Percentiles rank a stretch among this genome's conserved stretches.
Evolutionary conservation across 2,888 invertebrate species (phyloP).

Genomic region (Fragum fragum): DNA sequence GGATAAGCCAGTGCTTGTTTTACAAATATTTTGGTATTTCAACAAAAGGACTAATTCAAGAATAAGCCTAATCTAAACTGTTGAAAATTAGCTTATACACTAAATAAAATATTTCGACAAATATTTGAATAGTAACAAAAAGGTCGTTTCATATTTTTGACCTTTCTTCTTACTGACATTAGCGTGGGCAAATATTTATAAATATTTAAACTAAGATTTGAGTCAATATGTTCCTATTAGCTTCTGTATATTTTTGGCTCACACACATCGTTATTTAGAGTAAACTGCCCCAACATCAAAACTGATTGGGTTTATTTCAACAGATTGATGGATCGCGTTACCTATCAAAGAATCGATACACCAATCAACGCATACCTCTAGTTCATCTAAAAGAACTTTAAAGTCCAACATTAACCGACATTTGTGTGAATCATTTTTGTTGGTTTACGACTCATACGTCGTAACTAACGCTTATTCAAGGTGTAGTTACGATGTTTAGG

Average conservation of each 20-base stretch:
- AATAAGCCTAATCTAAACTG: neutral
- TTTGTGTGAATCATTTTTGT: too few species aligned
- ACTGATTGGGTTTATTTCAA: too few species aligned
- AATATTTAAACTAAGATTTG: conserved; percentile 3
- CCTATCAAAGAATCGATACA: too few species aligned
- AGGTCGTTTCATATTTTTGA: neutral
- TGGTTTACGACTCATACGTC: too few species aligned
- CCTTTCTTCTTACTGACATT: neutral
- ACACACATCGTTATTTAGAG: neutral
- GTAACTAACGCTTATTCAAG: too few species aligned
- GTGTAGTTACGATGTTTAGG: too few species aligned
- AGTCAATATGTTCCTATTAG: neutral
- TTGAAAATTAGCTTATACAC: neutral
- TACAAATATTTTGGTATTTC: neutral
- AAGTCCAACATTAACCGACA: too few species aligned
- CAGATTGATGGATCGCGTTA: too few species aligned
- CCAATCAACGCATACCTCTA: too few species aligned
- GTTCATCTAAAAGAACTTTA: too few species aligned
- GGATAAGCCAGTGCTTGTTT: neutral
- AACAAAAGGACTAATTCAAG: neutral
- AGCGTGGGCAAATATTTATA: neutral
- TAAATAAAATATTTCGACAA: neutral
- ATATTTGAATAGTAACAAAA: conserved; percentile 3
- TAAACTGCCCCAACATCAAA: neutral
- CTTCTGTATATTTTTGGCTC: conserved; percentile 1